These are phyloP conservation scores for Nephrotoma appendiculata DNA, from an alignment of 2,888 invertebrate genomes.

Conservation along the genomic window DNA sequence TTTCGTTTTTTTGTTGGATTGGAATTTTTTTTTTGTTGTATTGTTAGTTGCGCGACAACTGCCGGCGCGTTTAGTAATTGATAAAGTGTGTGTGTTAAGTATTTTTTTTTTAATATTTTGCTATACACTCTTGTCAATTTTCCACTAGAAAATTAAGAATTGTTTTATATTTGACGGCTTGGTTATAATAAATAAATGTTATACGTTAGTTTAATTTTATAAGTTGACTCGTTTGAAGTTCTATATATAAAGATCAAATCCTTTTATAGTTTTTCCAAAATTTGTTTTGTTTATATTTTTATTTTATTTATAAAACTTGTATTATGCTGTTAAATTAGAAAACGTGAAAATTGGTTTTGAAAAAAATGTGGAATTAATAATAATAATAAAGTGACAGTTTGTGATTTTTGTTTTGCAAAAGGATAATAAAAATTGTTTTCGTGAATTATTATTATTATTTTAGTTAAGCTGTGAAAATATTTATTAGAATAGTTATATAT, in stretches of 20 bases:
- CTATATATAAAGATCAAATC: background rate
- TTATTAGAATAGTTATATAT: background rate
- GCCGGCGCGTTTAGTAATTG: slow-evolving; percentile 40
- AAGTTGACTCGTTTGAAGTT: background rate
- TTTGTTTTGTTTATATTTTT: background rate
- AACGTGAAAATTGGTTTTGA: background rate
- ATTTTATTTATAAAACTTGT: background rate
- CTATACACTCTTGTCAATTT: background rate
- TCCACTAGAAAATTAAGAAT: background rate
- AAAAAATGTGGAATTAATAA: background rate
- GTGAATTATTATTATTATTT: background rate
- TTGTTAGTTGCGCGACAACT: slow-evolving; percentile 45
- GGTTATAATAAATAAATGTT: background rate
- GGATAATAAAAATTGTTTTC: background rate
- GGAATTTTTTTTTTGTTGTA: background rate
- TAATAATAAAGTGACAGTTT: background rate
- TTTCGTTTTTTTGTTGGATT: background rate
- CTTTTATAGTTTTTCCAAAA: background rate
- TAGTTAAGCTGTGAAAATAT: background rate
- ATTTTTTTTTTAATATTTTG: background rate
- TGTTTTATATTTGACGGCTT: background rate
- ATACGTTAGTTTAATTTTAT: background rate
- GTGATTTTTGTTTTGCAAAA: background rate
- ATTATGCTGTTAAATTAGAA: background rate
- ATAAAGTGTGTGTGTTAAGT: slow-evolving; percentile 11